Percentiles rank a stretch among this genome's conserved stretches.
Conservation (phyloP, 1,140 invertebrate genomes). For the Pinna nobilis region DNA sequence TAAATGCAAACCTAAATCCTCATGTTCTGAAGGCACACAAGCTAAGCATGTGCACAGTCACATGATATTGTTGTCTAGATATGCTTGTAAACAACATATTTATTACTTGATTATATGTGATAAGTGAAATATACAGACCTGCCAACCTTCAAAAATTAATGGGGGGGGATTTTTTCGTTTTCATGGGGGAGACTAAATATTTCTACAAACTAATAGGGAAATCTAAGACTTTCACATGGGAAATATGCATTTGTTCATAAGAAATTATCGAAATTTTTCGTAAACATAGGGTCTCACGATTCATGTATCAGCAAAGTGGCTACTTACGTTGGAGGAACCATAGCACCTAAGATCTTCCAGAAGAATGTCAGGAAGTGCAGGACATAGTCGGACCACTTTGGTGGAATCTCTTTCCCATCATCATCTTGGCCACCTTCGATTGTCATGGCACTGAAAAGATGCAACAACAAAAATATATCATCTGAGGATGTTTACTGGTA, state of each 20-base stretch:
- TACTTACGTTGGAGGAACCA: conserved; percentile 78
- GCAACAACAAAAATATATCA: not conserved
- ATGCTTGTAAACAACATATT: too few relatives aligned
- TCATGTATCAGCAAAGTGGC: not conserved
- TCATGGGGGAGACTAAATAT: too few relatives aligned
- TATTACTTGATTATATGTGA: too few relatives aligned
- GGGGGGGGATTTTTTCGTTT: not conserved
- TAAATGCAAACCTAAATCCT: too few relatives aligned
- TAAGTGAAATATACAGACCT: too few relatives aligned
- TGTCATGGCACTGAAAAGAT: conserved; percentile 63
- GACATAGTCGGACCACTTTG: conserved; percentile 65
- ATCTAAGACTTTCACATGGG: not conserved
- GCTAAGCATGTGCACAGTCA: too few relatives aligned
- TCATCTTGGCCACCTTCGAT: conserved; percentile 75
- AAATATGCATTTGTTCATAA: not conserved
- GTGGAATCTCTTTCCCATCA: conserved; percentile 78
- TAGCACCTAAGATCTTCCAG: conserved; percentile 78
- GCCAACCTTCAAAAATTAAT: not conserved
- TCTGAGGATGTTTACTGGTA: not conserved
- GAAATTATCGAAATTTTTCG: too few relatives aligned
- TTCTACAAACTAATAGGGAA: not conserved
- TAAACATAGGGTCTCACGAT: not conserved
- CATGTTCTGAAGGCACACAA: too few relatives aligned
- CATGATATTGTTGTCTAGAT: too few relatives aligned
- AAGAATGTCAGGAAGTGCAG: conserved; percentile 72